These are phyloP conservation scores for Girardinichthys multiradiatus DNA, from an alignment of 2,113 vertebrate species.

Conservation along the genomic window DNA sequence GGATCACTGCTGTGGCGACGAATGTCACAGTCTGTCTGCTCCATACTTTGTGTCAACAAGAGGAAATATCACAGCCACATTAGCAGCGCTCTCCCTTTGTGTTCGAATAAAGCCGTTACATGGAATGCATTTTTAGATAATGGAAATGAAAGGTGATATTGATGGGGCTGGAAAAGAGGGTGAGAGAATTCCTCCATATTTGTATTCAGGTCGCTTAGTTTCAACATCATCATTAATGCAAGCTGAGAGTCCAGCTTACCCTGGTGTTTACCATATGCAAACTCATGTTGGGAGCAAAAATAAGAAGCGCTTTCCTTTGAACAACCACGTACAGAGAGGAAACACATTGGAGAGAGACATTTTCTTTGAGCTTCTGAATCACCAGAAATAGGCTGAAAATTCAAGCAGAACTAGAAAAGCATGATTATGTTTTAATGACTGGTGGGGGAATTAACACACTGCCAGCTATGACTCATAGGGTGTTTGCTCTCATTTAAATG, in stretches of 20 bases:
- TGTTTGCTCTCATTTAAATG: conserved; percentile 39
- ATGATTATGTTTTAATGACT: conserved; percentile 40
- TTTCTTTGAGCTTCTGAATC: conserved; percentile 36
- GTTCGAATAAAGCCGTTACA: conserved; percentile 36
- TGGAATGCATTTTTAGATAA: conserved; percentile 13
- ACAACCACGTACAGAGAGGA: conserved; percentile 61
- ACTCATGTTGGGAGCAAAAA: conserved; percentile 31
- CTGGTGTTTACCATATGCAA: conserved; percentile 17
- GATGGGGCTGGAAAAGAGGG: not conserved
- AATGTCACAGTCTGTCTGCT: conserved; percentile 55
- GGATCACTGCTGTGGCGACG: conserved; percentile 57
- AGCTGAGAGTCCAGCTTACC: not conserved
- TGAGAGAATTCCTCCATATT: conserved; percentile 1
- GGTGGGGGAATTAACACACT: conserved; percentile 35
- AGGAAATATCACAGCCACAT: conserved; percentile 58
- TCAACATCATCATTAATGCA: conserved; percentile 4
- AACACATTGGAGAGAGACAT: conserved; percentile 69
- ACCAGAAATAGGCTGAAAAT: conserved; percentile 52
- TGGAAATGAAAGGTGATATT: not conserved
- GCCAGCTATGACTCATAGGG: conserved; percentile 49
- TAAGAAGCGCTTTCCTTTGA: conserved; percentile 71
- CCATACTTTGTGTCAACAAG: conserved; percentile 44
- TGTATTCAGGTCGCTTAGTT: conserved; percentile 10
- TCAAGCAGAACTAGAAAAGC: conserved; percentile 39
- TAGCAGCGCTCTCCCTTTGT: conserved; percentile 36